These are phyloP conservation scores for Eolophus roseicapilla DNA, from an alignment of 2,113 vertebrate genomes.

Conservation along the genomic window DNA sequence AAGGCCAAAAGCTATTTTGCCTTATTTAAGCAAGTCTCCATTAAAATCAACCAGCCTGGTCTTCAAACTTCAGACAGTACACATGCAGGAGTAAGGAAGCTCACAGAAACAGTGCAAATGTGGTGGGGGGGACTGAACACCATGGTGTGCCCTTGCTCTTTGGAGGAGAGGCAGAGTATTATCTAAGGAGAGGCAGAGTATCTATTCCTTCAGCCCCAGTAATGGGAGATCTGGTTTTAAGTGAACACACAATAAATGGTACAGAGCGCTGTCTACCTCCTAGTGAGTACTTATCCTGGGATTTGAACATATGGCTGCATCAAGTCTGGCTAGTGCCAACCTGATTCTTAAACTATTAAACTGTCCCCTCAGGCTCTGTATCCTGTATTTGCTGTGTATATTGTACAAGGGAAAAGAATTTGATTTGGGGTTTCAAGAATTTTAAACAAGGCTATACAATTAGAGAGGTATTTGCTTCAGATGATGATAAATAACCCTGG, in stretches of 20 bases:
- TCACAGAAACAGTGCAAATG: neutral
- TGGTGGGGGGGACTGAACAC: neutral
- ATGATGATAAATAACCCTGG: neutral
- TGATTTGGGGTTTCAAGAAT: neutral
- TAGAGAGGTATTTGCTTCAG: neutral
- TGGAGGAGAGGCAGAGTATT: neutral
- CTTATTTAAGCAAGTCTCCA: neutral
- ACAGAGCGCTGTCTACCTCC: neutral
- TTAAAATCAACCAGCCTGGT: neutral
- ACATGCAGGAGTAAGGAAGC: neutral
- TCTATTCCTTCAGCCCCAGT: neutral
- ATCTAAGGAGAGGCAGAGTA: neutral
- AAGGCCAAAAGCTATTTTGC: neutral
- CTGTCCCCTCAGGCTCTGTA: neutral
- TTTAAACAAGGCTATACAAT: neutral
- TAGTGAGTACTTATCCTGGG: neutral
- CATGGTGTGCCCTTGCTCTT: rapidly evolving
- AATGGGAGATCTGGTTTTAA: neutral
- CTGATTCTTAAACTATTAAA: neutral
- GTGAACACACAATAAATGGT: neutral
- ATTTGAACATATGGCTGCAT: neutral
- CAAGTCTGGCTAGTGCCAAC: neutral
- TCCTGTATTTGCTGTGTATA: neutral
- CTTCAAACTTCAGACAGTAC: rapidly evolving
- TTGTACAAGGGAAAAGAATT: neutral